phyloP scores from a whole-genome alignment of 2,113 vertebrate species.

The Tragelaphus imberbis region DNA sequence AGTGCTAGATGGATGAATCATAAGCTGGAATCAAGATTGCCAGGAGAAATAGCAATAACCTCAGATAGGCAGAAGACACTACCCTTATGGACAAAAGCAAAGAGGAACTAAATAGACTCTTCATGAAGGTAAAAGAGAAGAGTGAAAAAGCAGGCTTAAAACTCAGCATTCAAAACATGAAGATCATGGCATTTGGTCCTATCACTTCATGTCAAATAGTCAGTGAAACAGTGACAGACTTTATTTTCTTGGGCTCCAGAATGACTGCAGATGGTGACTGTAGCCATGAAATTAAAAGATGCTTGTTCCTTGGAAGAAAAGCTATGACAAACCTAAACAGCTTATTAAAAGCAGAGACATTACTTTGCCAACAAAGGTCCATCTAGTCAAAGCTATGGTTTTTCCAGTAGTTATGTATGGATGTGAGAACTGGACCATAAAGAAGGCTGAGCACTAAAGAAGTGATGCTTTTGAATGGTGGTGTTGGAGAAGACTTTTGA shows the following conservation, averaged over 20 bases:
- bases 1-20: neutral
- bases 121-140: neutral
- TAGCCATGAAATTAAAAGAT: neutral
- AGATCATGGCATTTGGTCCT: neutral
- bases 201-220: neutral
- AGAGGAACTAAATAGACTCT: neutral
- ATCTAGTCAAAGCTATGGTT: neutral
- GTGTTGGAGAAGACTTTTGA: neutral
- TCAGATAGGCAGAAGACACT: neutral
- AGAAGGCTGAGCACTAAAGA: neutral
- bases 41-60: neutral
- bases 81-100: neutral
- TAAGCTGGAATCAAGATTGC: neutral
- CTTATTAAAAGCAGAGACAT: neutral
- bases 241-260: neutral
- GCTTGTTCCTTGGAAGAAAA: neutral
- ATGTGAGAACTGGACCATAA: neutral
- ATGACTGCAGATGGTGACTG: neutral
- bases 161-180: neutral
- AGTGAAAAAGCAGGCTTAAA: neutral
- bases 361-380: neutral
- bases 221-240: accelerated
- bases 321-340: neutral
- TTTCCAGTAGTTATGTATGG: neutral
- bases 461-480: neutral